Conservation (phyloP, 2,888 invertebrate genomes). For the Epinotia brunnichana region DNA sequence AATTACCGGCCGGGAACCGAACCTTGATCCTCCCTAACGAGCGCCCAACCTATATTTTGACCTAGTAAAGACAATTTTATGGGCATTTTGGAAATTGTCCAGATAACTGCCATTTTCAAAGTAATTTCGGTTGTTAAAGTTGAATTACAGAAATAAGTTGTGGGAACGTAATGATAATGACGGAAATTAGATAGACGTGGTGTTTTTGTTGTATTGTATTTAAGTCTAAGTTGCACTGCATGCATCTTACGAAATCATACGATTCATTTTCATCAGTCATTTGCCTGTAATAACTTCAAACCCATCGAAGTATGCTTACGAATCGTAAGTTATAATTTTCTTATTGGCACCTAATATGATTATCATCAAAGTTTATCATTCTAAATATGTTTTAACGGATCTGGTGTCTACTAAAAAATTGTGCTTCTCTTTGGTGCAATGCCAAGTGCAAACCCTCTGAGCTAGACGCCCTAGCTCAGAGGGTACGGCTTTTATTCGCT, state of each 20-base stretch:
- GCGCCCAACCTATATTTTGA: constrained; percentile 72
- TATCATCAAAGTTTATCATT: too few relatives aligned
- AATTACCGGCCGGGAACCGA: constrained; percentile 66
- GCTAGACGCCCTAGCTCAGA: too few relatives aligned
- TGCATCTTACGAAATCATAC: not conserved
- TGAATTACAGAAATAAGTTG: constrained; percentile 40
- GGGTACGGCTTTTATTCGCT: too few relatives aligned
- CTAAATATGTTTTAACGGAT: too few relatives aligned
- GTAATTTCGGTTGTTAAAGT: constrained; percentile 52
- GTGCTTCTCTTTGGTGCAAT: too few relatives aligned
- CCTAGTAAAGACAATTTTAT: constrained; percentile 65
- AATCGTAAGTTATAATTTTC: not conserved
- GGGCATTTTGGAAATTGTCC: constrained; percentile 51
- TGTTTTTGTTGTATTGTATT: constrained; percentile 10
- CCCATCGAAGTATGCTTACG: constrained; percentile 5
- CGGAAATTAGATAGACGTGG: constrained; percentile 13
- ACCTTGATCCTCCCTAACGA: constrained; percentile 51
- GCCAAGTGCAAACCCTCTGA: too few relatives aligned
- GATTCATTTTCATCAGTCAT: too few relatives aligned
- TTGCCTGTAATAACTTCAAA: not conserved
- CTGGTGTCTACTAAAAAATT: too few relatives aligned
- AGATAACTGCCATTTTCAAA: constrained; percentile 56
- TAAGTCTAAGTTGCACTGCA: not conserved
- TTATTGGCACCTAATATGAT: constrained; percentile 10
- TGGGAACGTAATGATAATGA: constrained; percentile 3